Conservation (phyloP, 2,113 vertebrate genomes). For the Romanogobio albipinnatus region DNA sequence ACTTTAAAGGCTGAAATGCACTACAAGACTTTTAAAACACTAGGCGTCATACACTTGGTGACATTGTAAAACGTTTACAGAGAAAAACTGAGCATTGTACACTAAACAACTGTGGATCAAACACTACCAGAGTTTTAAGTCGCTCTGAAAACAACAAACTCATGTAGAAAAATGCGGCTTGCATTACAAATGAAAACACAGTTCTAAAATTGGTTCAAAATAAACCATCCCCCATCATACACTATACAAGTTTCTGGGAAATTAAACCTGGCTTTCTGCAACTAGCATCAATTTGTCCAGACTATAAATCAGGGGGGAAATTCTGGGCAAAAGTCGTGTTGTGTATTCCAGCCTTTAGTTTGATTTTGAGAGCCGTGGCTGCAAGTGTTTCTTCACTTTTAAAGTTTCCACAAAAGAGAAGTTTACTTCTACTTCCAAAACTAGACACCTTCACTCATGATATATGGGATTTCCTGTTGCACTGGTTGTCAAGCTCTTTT, state of each 20-base stretch:
- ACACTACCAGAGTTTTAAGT: not conserved
- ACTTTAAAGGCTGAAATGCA: not conserved
- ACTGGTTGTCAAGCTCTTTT: constrained; percentile 5
- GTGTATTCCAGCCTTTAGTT: not conserved
- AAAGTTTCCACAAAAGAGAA: not conserved
- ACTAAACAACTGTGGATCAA: not conserved
- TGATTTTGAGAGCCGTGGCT: not conserved
- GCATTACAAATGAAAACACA: too few species aligned
- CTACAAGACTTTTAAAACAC: not conserved
- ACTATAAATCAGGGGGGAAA: not conserved
- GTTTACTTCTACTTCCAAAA: not conserved
- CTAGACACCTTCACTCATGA: not conserved
- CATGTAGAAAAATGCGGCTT: too few species aligned
- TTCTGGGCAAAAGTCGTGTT: not conserved
- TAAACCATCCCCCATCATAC: not conserved
- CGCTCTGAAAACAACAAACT: too few species aligned
- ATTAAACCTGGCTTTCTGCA: not conserved
- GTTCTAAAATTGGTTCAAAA: too few species aligned
- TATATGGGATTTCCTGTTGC: constrained; percentile 19
- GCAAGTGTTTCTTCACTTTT: not conserved
- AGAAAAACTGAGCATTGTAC: not conserved
- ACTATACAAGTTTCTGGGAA: not conserved
- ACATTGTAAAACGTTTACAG: not conserved
- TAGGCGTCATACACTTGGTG: not conserved
- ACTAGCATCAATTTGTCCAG: not conserved